Percentiles rank a stretch among this genome's conserved stretches.
Conservation (phyloP, 2,888 invertebrate genomes). For the Rotaria sp. region DNA sequence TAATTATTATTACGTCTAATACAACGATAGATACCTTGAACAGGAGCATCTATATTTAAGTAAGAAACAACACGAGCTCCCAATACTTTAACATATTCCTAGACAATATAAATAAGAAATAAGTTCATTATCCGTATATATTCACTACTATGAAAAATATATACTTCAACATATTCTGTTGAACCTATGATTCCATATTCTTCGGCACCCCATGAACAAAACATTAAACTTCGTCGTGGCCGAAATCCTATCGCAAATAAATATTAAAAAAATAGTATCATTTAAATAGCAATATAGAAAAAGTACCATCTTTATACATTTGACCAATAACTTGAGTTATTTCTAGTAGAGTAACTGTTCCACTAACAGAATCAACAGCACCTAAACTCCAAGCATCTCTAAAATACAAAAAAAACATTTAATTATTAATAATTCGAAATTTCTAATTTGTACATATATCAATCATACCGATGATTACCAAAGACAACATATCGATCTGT, state of each 20-base stretch:
- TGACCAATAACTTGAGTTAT: slow-evolving; percentile 42
- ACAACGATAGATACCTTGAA: not conserved
- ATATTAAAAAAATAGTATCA: not conserved
- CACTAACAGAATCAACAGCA: slow-evolving; percentile 45
- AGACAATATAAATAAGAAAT: not conserved
- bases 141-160: not conserved
- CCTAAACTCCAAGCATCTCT: slow-evolving; percentile 47
- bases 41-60: not conserved
- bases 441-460: no score
- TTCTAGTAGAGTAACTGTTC: slow-evolving; percentile 45
- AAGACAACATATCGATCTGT: slow-evolving; percentile 49
- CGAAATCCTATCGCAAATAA: slow-evolving; percentile 52
- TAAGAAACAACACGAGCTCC: not conserved
- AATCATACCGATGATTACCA: slow-evolving; percentile 46
- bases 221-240: slow-evolving; percentile 57
- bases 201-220: slow-evolving; percentile 59
- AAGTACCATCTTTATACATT: slow-evolving; percentile 41
- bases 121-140: not conserved
- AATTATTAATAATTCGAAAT: no score
- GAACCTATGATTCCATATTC: slow-evolving; percentile 42
- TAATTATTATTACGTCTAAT: no score
- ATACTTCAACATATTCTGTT: slow-evolving; percentile 40
- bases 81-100: slow-evolving; percentile 25
- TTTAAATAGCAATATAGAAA: not conserved
- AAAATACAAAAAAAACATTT: not conserved